Percentiles rank a stretch among this genome's conserved stretches.
Conservation (phyloP, 1,140 invertebrate genomes). For the Cotesia glomerata region DNA sequence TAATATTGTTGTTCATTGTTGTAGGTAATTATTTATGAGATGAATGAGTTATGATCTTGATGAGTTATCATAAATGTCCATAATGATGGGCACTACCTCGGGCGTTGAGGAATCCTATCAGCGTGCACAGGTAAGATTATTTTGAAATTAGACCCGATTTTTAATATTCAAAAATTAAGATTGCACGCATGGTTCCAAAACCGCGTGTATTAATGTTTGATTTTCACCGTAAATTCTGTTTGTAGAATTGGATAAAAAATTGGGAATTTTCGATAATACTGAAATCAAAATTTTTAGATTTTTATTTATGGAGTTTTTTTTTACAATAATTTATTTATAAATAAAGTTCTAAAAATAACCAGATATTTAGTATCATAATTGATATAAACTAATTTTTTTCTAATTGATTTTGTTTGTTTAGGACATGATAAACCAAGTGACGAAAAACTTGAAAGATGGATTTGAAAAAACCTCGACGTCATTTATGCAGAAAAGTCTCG, state of each 20-base stretch:
- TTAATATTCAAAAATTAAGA: no score
- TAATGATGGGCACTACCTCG: constrained; percentile 57
- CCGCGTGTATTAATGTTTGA: no score
- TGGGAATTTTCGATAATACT: no score
- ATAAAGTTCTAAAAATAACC: no score
- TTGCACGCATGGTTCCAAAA: no score
- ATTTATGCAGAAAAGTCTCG: constrained; percentile 6
- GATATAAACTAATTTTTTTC: not conserved
- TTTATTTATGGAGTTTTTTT: constrained; percentile 5
- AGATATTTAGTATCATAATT: not conserved
- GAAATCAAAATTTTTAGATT: not conserved
- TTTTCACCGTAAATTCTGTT: no score
- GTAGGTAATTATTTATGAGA: constrained; percentile 42
- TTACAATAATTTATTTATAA: no score
- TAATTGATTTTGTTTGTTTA: constrained; percentile 20
- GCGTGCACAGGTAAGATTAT: constrained; percentile 54
- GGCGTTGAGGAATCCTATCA: constrained; percentile 58
- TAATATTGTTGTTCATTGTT: constrained; percentile 29
- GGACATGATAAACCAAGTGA: constrained; percentile 58
- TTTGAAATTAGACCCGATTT: not conserved
- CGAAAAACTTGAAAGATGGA: constrained; percentile 47
- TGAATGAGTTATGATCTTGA: constrained; percentile 56
- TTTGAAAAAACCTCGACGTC: constrained; percentile 2
- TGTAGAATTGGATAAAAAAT: no score
- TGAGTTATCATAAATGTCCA: constrained; percentile 45